Base-by-base conservation (phyloP, 2,888 invertebrate genomes). In the Drosophila mulleri region DNA sequence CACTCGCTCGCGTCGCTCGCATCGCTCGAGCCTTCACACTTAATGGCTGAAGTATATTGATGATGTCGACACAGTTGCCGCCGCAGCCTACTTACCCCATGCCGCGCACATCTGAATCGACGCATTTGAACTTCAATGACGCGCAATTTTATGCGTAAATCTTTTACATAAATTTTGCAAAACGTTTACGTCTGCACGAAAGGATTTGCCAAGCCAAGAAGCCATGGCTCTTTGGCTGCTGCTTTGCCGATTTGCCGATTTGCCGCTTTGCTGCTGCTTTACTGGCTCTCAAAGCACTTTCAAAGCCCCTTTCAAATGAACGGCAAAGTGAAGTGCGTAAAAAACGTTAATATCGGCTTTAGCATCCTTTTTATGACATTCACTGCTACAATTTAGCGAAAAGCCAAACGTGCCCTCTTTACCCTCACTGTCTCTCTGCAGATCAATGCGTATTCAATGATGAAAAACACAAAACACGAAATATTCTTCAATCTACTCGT, bases 101-200 rank as follows among this genome's bases (percentile, higher is more conserved):
- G 8, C 41, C 26, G 11, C 9, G 50, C 72, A 75, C 79, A 83
- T 79, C 77, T 72, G 83, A 80, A 86, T 82, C 75, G 67, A 57
- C 74, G 82, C 77, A 85, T 83, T 86, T 83, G 82, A 86, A 86
- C 86, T 83, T 82, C 86, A 86, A 88, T 86, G 86, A 88, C 78
- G 86, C 86, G 88, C 88, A 83, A 83, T 87, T 87, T 87, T 88
- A 87, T 87, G 86, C 86, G 83, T 83, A 82, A 87, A 83, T 83
- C 88, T 80, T 87, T 88, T 88, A 88, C 86, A 87, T 87, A 87
- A 88, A 87, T 87, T 86, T 80, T 60, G 73, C 77, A 75, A 73
- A 81, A 80, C 84, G 82, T 87, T 85, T 87, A 78, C 78, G 83
- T 83, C 86, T 83, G 78, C 82, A 83, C 77, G 80, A 85, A 85